phyloP scores from a whole-genome alignment of 2,113 vertebrate genomes.

The Larimichthys polyactis region DNA sequence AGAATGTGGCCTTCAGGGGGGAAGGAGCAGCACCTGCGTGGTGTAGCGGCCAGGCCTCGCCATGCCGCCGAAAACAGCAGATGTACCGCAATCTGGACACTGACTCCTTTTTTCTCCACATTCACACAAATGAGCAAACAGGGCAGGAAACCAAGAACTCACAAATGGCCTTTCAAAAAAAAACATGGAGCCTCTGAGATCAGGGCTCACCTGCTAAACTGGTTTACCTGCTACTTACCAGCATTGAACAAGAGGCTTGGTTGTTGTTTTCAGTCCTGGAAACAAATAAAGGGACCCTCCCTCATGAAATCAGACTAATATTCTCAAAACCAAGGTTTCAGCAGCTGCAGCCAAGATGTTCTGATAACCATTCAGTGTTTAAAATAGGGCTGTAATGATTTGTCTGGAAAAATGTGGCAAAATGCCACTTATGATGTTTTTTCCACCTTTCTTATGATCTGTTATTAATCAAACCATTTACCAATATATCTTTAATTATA shows the following conservation, averaged over 20 bases:
- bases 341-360: not conserved
- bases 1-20: slow-evolving; percentile 76
- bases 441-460: no score
- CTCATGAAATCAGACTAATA: not conserved
- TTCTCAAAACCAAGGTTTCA: not conserved
- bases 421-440: no score
- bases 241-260: not conserved
- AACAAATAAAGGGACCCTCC: not conserved
- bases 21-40: slow-evolving; percentile 72
- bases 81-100: slow-evolving; percentile 63
- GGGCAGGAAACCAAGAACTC: slow-evolving; percentile 3
- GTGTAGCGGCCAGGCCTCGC: slow-evolving; percentile 39
- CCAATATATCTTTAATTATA: not conserved
- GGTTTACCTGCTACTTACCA: slow-evolving; percentile 21
- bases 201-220: not conserved
- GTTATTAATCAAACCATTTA: no score
- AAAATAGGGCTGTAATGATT: not conserved
- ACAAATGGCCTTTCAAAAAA: not conserved
- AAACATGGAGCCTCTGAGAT: not conserved
- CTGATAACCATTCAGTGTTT: not conserved
- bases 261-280: not conserved
- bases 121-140: slow-evolving; percentile 50
- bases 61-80: slow-evolving; percentile 54
- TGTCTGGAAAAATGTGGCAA: no score
- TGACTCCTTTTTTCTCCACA: not conserved